These are phyloP conservation scores for Zaprionus bogoriensis DNA, from an alignment of 2,888 invertebrate species.

Conservation along the genomic window DNA sequence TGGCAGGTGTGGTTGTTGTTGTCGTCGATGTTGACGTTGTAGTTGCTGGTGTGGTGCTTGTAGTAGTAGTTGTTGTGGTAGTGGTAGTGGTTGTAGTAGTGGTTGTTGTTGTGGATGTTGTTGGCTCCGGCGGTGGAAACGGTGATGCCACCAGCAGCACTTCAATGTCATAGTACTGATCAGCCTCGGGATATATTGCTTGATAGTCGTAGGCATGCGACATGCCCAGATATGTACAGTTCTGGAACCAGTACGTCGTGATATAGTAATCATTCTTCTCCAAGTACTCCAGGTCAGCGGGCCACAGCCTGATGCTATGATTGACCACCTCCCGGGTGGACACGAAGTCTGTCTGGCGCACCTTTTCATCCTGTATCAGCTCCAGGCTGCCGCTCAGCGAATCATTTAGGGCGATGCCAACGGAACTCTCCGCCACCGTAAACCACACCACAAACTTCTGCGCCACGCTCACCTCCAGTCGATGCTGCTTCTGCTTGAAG, in stretches of 20 bases:
- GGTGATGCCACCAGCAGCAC: constrained; percentile 89
- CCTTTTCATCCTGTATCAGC: constrained; percentile 86
- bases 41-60: constrained; percentile 82
- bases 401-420: constrained; percentile 84
- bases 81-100: constrained; percentile 85
- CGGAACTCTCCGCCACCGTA: constrained; percentile 78
- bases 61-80: constrained; percentile 83
- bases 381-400: constrained; percentile 87
- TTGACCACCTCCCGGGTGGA: constrained; percentile 85
- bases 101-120: constrained; percentile 81
- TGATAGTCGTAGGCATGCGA: constrained; percentile 86
- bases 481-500: constrained; percentile 85
- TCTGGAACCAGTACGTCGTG: constrained; percentile 90
- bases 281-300: constrained; percentile 86
- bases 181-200: constrained; percentile 86
- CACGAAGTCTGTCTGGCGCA: constrained; percentile 85
- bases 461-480: constrained; percentile 84
- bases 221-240: constrained; percentile 88
- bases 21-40: constrained; percentile 82
- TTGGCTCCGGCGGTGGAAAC: constrained; percentile 84
- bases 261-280: constrained; percentile 84
- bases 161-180: constrained; percentile 86
- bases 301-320: constrained; percentile 85
- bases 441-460: constrained; percentile 76
- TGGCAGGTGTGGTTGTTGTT: constrained; percentile 83